Conservation (phyloP, 2,113 vertebrate genomes). For the Morone saxatilis region DNA sequence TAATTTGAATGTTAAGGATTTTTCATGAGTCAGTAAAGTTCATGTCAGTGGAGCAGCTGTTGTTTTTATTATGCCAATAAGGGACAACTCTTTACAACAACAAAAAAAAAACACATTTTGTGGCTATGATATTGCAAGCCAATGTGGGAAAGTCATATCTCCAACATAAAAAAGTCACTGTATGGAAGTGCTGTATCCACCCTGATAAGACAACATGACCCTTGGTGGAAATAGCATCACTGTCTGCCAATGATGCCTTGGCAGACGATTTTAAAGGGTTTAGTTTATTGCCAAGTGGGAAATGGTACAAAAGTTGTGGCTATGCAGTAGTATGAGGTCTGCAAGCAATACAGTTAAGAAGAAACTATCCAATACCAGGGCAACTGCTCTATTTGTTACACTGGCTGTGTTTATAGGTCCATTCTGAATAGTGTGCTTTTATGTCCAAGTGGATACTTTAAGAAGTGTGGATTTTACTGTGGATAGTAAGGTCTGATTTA, state of each 20-base stretch:
- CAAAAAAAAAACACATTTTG: conserved; percentile 20
- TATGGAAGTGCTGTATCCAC: conserved; percentile 32
- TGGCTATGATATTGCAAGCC: neutral
- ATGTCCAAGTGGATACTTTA: conserved; percentile 55
- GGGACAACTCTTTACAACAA: neutral
- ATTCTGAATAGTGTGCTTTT: conserved; percentile 44
- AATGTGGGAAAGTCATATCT: conserved; percentile 18
- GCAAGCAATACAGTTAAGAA: conserved; percentile 1
- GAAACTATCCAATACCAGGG: conserved; percentile 22
- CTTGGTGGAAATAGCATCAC: conserved; percentile 29
- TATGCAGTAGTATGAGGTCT: neutral
- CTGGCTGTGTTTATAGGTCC: conserved; percentile 34
- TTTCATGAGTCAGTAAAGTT: neutral
- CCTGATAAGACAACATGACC: conserved; percentile 49
- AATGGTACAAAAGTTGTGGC: neutral
- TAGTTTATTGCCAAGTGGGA: conserved; percentile 5
- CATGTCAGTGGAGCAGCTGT: neutral
- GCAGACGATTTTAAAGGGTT: conserved; percentile 14
- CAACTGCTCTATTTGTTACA: conserved; percentile 28
- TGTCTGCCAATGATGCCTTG: conserved; percentile 25
- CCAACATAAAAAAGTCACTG: neutral
- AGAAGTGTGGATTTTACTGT: conserved; percentile 62
- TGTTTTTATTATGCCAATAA: neutral
- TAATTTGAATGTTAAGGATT: neutral
- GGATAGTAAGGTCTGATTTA: conserved; percentile 42